Evolutionary conservation across 2,888 invertebrate genomes (phyloP).

Genomic region (Sisyra terminalis): DNA sequence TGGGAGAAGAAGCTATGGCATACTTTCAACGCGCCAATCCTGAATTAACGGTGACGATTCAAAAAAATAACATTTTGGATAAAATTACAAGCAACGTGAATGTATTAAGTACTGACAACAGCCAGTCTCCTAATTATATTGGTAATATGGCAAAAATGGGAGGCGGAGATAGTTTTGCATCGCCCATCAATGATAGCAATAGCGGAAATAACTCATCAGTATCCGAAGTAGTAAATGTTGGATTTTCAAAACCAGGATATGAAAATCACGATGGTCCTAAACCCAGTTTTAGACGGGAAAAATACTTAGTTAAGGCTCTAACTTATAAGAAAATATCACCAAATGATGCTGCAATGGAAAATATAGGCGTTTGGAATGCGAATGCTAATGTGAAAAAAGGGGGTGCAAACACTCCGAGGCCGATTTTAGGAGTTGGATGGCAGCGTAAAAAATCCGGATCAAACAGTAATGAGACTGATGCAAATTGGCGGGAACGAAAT

Average conservation of each 20-base stretch:
- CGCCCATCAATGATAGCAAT: background rate
- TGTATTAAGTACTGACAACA: constrained; percentile 18
- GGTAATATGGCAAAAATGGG: constrained; percentile 4
- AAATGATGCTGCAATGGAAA: background rate
- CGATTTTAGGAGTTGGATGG: constrained; percentile 24
- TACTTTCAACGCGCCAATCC: constrained; percentile 17
- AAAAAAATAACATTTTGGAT: constrained; percentile 20
- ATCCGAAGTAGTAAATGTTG: too few species aligned
- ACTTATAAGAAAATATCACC: constrained; percentile 9
- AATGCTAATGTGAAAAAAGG: background rate
- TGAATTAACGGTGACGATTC: constrained; percentile 19
- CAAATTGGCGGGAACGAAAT: constrained; percentile 14
- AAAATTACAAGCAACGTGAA: constrained; percentile 22
- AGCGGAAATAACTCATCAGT: background rate
- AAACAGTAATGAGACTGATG: constrained; percentile 11
- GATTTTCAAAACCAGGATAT: background rate
- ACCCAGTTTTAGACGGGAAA: constrained; percentile 8
- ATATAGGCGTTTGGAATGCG: background rate
- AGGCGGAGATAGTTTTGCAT: constrained; percentile 5
- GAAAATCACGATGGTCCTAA: constrained; percentile 8
- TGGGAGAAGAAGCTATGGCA: constrained; percentile 21
- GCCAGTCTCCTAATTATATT: constrained; percentile 12
- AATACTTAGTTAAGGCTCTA: constrained; percentile 7
- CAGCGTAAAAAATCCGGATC: constrained; percentile 17
- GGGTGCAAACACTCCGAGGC: constrained; percentile 19